phyloP scores from a whole-genome alignment of 2,797 vertebrate genomes.

The Urosaurus nigricauda region DNA sequence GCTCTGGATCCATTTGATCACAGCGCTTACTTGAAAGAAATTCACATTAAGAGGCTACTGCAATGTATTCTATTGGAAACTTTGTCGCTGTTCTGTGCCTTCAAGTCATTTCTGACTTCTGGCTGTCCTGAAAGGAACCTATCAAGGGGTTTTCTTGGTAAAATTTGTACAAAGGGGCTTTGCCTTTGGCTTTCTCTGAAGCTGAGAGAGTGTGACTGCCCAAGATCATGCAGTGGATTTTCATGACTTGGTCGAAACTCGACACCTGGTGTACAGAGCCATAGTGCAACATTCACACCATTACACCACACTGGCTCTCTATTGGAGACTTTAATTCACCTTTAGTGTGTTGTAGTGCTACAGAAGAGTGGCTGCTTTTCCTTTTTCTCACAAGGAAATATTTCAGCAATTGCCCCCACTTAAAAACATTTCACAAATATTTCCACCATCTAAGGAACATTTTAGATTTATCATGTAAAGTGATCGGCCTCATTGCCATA shows the following conservation, averaged over 20 bases:
- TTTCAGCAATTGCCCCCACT: neutral
- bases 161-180: too few species aligned
- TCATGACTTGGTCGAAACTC: too few species aligned
- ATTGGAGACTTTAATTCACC: too few species aligned
- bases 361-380: neutral
- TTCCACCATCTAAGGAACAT: neutral
- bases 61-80: neutral
- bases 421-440: neutral
- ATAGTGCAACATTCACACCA: too few species aligned
- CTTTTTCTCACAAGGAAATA: neutral
- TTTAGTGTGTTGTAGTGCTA: neutral
- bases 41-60: neutral
- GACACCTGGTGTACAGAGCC: too few species aligned
- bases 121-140: too few species aligned
- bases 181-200: too few species aligned
- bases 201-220: too few species aligned
- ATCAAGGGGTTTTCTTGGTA: too few species aligned
- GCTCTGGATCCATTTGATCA: neutral
- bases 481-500: slow-evolving; percentile 20
- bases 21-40: neutral
- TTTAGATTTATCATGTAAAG: neutral
- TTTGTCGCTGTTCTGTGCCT: too few species aligned
- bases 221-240: too few species aligned
- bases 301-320: too few species aligned
- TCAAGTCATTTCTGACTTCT: neutral